These are phyloP conservation scores for Stictocephala bisonia DNA, from an alignment of 2,888 invertebrate species.

Conservation along the genomic window DNA sequence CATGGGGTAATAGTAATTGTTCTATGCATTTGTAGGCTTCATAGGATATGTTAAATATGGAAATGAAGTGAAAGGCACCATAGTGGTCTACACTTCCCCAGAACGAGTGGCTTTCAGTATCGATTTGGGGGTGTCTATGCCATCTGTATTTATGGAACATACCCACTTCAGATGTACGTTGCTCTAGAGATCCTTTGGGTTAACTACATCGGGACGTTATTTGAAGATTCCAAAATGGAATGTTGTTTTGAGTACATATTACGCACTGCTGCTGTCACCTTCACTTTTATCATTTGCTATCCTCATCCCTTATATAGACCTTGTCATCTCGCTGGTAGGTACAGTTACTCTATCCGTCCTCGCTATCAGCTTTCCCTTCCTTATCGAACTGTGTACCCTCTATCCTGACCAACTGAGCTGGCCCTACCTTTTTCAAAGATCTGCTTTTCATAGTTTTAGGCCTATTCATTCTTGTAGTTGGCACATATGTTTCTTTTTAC, in stretches of 20 bases:
- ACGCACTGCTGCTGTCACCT: neutral
- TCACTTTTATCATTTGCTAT: neutral
- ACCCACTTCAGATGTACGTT: slow-evolving; percentile 90
- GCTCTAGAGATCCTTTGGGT: slow-evolving; percentile 93
- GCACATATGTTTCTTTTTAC: neutral
- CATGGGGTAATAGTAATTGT: neutral
- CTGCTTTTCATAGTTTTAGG: neutral
- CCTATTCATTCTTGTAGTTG: neutral
- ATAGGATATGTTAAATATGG: neutral
- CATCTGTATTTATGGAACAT: slow-evolving; percentile 86
- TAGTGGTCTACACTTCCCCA: neutral
- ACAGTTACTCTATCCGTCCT: neutral
- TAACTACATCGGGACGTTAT: slow-evolving; percentile 72
- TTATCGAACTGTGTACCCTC: neutral
- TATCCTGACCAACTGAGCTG: neutral
- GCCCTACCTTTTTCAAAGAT: neutral
- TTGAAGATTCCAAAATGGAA: slow-evolving; percentile 70
- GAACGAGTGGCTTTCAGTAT: neutral
- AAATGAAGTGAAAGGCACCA: neutral
- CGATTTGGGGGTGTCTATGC: neutral
- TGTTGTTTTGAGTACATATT: slow-evolving; percentile 12
- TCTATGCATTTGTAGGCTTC: neutral
- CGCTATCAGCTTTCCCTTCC: neutral
- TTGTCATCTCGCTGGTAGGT: slow-evolving; percentile 2
- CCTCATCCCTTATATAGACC: neutral